phyloP scores from a whole-genome alignment of 2,888 invertebrate genomes.

The Cheilosia scutellata region DNA sequence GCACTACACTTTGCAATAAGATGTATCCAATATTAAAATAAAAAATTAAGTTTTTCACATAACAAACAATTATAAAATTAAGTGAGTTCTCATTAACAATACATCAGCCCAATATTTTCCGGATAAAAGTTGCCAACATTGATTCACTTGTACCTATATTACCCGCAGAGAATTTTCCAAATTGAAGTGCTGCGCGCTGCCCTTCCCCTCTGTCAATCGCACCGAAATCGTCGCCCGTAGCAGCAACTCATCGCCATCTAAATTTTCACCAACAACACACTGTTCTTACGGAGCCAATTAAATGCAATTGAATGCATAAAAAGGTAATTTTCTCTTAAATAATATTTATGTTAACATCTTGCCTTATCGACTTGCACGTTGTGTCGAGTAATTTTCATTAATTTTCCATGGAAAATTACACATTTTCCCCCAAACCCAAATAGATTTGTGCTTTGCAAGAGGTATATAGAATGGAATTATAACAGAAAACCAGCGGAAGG shows the following conservation, averaged over 20 bases:
- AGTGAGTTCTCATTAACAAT: slow-evolving; percentile 42
- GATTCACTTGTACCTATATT: slow-evolving; percentile 35
- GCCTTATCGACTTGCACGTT: neutral
- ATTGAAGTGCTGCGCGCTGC: slow-evolving; percentile 65
- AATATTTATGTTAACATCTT: neutral
- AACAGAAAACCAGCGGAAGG: slow-evolving; percentile 52
- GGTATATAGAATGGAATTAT: slow-evolving; percentile 65
- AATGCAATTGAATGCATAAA: slow-evolving; percentile 50
- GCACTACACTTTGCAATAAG: slow-evolving; percentile 34
- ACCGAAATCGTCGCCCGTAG: slow-evolving; percentile 34
- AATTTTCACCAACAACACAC: slow-evolving; percentile 31
- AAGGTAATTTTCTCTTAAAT: slow-evolving; percentile 53
- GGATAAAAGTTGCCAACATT: neutral
- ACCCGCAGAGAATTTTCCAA: slow-evolving; percentile 53
- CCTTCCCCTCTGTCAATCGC: slow-evolving; percentile 45
- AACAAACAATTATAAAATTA: slow-evolving; percentile 43
- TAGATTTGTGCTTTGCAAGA: slow-evolving; percentile 16
- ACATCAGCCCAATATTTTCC: neutral
- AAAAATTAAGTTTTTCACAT: slow-evolving; percentile 27
- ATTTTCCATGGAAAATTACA: slow-evolving; percentile 57
- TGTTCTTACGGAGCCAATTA: slow-evolving; percentile 1
- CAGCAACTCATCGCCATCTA: slow-evolving; percentile 65
- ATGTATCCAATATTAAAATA: slow-evolving; percentile 58
- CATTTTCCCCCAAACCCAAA: slow-evolving; percentile 26
- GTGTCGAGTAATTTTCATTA: slow-evolving; percentile 30